Evolutionary conservation across 2,888 invertebrate genomes (phyloP).

Genomic region (Entomobrya proxima): DNA sequence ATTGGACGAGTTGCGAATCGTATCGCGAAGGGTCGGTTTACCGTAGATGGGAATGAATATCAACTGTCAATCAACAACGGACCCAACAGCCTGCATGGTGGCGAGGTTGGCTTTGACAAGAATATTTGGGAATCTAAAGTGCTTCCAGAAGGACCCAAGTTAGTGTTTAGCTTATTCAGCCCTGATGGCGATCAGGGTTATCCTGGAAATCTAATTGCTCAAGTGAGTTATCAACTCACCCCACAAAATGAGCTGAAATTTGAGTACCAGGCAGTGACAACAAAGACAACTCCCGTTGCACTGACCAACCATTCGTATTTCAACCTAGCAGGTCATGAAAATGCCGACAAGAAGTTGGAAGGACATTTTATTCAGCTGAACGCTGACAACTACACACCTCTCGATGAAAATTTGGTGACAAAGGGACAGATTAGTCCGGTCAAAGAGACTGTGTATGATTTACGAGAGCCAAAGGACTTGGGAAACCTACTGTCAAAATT

Average conservation of each 20-base stretch:
- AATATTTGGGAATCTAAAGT: constrained; percentile 84
- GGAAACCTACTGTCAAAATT: constrained; percentile 83
- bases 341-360: constrained; percentile 82
- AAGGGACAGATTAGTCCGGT: constrained; percentile 86
- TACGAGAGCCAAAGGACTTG: constrained; percentile 82
- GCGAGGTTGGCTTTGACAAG: constrained; percentile 89
- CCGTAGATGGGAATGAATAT: constrained; percentile 83
- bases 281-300: constrained; percentile 89
- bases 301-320: constrained; percentile 93
- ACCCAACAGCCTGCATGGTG: constrained; percentile 88
- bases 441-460: constrained; percentile 85
- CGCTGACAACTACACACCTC: constrained; percentile 86
- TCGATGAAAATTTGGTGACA: constrained; percentile 84
- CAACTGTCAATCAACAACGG: constrained; percentile 85
- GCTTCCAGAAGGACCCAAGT: constrained; percentile 80
- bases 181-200: constrained; percentile 91
- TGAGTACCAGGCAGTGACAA: constrained; percentile 85
- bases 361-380: constrained; percentile 86
- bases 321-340: constrained; percentile 92
- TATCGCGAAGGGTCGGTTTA: constrained; percentile 85
- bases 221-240: constrained; percentile 84
- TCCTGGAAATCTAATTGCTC: constrained; percentile 88
- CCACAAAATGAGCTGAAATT: constrained; percentile 86
- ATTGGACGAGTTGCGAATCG: constrained; percentile 92
- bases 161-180: constrained; percentile 86